Evolutionary conservation across 1,140 invertebrate genomes (phyloP).

Genomic region (Leucophenga varia): DNA sequence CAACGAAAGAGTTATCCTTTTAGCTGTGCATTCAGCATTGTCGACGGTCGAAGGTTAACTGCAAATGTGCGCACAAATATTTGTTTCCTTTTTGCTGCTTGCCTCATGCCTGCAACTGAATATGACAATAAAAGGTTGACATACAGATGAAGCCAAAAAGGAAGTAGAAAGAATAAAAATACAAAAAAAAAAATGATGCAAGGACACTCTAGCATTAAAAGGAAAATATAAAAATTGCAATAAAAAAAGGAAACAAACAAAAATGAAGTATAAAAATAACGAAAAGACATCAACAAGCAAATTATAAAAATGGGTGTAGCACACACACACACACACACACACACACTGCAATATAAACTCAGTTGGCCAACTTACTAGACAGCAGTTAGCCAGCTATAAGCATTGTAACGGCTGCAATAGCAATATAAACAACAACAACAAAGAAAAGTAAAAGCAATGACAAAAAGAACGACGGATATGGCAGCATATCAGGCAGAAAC

Average conservation of each 20-base stretch:
- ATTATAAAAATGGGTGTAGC: slow-evolving; percentile 32
- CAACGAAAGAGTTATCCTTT: too few species aligned
- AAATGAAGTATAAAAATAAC: slow-evolving; percentile 25
- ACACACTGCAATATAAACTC: too few species aligned
- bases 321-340: too few species aligned
- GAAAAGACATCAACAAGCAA: slow-evolving; percentile 35
- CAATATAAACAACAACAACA: slow-evolving; percentile 17
- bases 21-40: too few species aligned
- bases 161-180: slow-evolving; percentile 11
- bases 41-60: slow-evolving; percentile 18
- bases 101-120: too few species aligned
- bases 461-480: not conserved
- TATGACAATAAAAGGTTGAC: not conserved
- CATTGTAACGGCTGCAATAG: slow-evolving; percentile 19
- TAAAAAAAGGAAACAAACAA: not conserved
- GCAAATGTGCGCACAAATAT: slow-evolving; percentile 28
- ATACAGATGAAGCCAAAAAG: slow-evolving; percentile 15
- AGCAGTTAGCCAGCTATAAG: slow-evolving; percentile 6
- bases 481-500: slow-evolving; percentile 7
- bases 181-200: slow-evolving; percentile 11
- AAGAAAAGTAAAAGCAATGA: slow-evolving; percentile 5
- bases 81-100: slow-evolving; percentile 50
- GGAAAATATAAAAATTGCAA: too few species aligned
- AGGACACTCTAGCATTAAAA: slow-evolving; percentile 19
- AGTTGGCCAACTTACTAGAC: slow-evolving; percentile 5